These are phyloP conservation scores for Mola mola DNA, from an alignment of 2,113 vertebrate genomes.

Conservation along the genomic window DNA sequence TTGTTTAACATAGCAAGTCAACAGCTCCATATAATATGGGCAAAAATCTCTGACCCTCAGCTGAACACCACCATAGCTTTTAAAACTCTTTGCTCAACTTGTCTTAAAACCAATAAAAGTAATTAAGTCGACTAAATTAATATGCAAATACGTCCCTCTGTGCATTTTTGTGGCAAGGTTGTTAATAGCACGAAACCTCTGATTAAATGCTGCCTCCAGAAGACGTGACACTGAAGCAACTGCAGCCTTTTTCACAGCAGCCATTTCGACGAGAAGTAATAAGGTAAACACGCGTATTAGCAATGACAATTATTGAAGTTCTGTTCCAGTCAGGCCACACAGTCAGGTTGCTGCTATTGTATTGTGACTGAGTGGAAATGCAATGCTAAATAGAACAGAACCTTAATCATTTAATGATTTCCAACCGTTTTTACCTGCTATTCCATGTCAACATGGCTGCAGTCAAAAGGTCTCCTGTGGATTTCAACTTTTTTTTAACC, in stretches of 20 bases:
- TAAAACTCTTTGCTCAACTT: conserved; percentile 2
- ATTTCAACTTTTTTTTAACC: no score
- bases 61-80: background rate
- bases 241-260: background rate
- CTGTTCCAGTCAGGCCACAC: background rate
- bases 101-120: conserved; percentile 5
- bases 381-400: background rate
- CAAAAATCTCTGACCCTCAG: background rate
- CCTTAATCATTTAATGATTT: background rate
- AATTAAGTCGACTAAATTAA: conserved; percentile 14
- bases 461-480: no score
- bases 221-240: background rate
- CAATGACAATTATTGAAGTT: background rate
- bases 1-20: background rate
- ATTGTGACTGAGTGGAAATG: background rate
- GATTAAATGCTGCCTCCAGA: background rate
- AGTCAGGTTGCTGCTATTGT: background rate
- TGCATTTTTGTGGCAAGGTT: background rate
- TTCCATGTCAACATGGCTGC: no score
- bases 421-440: no score
- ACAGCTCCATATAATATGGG: no score
- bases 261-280: background rate
- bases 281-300: no score
- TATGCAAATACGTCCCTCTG: background rate
- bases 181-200: background rate